Base-by-base conservation (phyloP, 2,113 vertebrate genomes). In the Fregata magnificens region DNA sequence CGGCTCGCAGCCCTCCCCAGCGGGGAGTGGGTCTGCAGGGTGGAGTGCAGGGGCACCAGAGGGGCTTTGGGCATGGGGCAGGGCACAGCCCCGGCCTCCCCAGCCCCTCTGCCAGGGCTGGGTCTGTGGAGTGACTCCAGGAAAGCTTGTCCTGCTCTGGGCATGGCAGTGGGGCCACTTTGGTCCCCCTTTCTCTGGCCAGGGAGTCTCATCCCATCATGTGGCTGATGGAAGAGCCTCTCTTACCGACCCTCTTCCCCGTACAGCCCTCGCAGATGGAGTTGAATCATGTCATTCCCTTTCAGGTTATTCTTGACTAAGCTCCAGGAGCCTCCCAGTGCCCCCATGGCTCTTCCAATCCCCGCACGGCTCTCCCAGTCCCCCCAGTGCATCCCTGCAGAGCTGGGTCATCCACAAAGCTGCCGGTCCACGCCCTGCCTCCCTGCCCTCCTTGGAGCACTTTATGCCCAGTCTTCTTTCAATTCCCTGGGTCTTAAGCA, bases 401-500 rank as follows among this genome's bases (percentile, higher is more conserved):
- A 44, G 55, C 59, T 0, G 1, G 55, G 9, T 66, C 81, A 74
- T 13, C 59, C 55, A 1, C 0, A 8, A 66, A 34, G 53, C 63
- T 88, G n/a, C 59, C 2, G 3, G 34, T 10, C 91, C 36, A 0
- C 74, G 50, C 61, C 77, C 80, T 95, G 66, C 66, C 61, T 89
- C 78, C 62, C 31, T 94, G 89, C 89, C 86, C 81, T 94, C 73
- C 66, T 89, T 1, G 6, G 24, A 89, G 16, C 78, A 50, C 44
- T 92, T 71, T 25, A 17, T 93, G 72, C 38, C 82, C 70, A 52
- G 81, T 72, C 78, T 93, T 71, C 92, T 93, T 94, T 93, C 94
- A 91, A 82, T 94, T 95, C 91, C 91, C 89, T 38, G 73, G 53
- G 86, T 80, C 74, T 96, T 96, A 87, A 97, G 66, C 96, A 97